Conservation (phyloP, 2,797 vertebrate species). For the Enteromius thamalakanensis region DNA sequence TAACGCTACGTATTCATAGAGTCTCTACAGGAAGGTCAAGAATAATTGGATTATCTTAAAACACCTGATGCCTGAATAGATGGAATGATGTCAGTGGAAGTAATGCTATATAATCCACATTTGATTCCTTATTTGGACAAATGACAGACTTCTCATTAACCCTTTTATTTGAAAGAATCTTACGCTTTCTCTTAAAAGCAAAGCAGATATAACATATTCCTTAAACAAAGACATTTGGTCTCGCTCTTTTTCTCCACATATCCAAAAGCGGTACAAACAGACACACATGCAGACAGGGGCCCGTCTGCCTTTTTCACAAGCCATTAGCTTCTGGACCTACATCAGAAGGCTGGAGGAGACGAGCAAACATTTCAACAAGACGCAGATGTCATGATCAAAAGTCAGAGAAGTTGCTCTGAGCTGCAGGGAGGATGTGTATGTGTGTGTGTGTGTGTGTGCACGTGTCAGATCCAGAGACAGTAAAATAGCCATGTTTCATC, state of each 20-base stretch:
- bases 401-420: slow-evolving; percentile 78
- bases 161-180: background rate
- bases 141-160: background rate
- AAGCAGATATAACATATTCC: background rate
- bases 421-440: slow-evolving; percentile 72
- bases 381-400: slow-evolving; percentile 85
- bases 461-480: slow-evolving; percentile 64
- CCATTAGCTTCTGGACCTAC: slow-evolving; percentile 99
- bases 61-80: slow-evolving; percentile 36
- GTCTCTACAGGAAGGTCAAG: slow-evolving; percentile 38
- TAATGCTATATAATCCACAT: background rate
- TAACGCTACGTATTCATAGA: background rate
- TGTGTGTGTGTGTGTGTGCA: slow-evolving; percentile 48
- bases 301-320: slow-evolving; percentile 94
- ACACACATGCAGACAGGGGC: slow-evolving; percentile 66
- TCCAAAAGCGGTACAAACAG: slow-evolving; percentile 6
- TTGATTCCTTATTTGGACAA: slow-evolving; percentile 42
- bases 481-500: slow-evolving; percentile 32
- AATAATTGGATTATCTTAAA: slow-evolving; percentile 46
- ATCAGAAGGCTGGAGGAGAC: slow-evolving; percentile 95
- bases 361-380: slow-evolving; percentile 96
- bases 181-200: background rate
- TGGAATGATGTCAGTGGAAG: slow-evolving; percentile 16
- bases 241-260: background rate
- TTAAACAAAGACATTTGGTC: background rate